A percentile compares a stretch with the other conserved stretches of the same genome.
phyloP scores from a whole-genome alignment of 2,888 invertebrate species.

The Nomada ruficornis region DNA sequence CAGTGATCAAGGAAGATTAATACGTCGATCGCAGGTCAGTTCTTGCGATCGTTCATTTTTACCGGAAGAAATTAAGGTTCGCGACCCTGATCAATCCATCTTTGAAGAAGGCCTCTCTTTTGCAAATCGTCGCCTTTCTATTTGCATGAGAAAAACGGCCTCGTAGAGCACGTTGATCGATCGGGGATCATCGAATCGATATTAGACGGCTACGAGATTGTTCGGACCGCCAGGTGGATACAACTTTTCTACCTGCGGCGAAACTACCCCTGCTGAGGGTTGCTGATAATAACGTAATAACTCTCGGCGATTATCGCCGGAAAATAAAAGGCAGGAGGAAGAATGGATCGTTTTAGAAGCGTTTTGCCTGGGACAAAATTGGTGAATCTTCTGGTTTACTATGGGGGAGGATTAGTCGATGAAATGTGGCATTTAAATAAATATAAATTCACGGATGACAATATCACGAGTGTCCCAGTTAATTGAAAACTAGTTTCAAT shows the following conservation, averaged over 20 bases:
- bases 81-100: conserved; percentile 57
- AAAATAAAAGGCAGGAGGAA: neutral
- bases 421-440: neutral
- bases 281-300: conserved; percentile 37
- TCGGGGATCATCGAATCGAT: conserved; percentile 64
- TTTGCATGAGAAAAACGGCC: conserved; percentile 51
- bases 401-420: neutral
- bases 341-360: neutral
- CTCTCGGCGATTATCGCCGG: conserved; percentile 19
- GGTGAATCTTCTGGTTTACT: neutral
- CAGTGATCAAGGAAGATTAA: conserved; percentile 54
- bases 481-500: neutral
- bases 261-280: conserved; percentile 10
- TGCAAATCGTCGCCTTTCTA: conserved; percentile 54
- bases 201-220: conserved; percentile 39
- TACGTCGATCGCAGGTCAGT: conserved; percentile 37
- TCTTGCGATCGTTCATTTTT: conserved; percentile 46
- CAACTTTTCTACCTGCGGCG: conserved; percentile 48
- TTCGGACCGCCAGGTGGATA: conserved; percentile 12
- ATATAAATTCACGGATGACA: neutral
- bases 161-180: conserved; percentile 62
- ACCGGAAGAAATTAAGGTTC: conserved; percentile 19
- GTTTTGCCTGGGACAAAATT: neutral
- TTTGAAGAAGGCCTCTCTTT: conserved; percentile 25
- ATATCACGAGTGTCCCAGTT: neutral